Conservation (phyloP, 2,113 vertebrate species). For the Antennarius striatus region DNA sequence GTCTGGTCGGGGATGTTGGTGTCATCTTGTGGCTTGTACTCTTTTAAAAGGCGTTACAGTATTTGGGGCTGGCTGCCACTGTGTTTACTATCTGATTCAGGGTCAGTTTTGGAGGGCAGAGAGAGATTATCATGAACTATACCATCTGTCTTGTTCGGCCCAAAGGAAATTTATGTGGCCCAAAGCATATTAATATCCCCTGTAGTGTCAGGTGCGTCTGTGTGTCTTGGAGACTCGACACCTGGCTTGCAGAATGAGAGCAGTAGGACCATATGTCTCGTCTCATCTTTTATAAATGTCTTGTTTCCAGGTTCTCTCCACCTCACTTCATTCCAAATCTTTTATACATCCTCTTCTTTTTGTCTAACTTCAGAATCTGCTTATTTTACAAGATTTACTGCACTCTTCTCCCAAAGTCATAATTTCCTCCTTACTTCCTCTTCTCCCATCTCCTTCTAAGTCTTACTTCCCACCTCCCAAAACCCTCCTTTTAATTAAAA, state of each 20-base stretch:
- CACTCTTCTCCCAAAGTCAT: neutral
- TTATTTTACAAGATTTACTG: neutral
- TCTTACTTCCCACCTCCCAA: no score
- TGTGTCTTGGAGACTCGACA: slow-evolving; percentile 54
- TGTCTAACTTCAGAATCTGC: neutral
- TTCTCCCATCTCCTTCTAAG: neutral
- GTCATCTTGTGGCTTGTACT: slow-evolving; percentile 10
- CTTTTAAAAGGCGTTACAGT: slow-evolving; percentile 19
- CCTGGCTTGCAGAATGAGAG: slow-evolving; percentile 65
- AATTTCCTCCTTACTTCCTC: neutral
- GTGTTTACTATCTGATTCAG: slow-evolving; percentile 56
- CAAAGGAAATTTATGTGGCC: slow-evolving; percentile 33
- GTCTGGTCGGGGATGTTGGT: neutral
- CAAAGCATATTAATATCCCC: slow-evolving; percentile 62
- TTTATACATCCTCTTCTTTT: neutral
- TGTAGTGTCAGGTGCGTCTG: slow-evolving; percentile 49
- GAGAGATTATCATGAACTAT: slow-evolving; percentile 55
- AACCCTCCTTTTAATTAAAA: no score
- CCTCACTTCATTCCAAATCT: neutral
- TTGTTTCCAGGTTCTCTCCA: neutral
- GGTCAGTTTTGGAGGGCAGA: slow-evolving; percentile 58
- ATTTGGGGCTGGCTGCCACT: slow-evolving; percentile 32
- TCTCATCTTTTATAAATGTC: slow-evolving; percentile 12
- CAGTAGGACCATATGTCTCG: slow-evolving; percentile 71
- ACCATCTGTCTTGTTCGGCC: slow-evolving; percentile 60